phyloP scores from a whole-genome alignment of 1,140 invertebrate species.

The Drosophila hydei region DNA sequence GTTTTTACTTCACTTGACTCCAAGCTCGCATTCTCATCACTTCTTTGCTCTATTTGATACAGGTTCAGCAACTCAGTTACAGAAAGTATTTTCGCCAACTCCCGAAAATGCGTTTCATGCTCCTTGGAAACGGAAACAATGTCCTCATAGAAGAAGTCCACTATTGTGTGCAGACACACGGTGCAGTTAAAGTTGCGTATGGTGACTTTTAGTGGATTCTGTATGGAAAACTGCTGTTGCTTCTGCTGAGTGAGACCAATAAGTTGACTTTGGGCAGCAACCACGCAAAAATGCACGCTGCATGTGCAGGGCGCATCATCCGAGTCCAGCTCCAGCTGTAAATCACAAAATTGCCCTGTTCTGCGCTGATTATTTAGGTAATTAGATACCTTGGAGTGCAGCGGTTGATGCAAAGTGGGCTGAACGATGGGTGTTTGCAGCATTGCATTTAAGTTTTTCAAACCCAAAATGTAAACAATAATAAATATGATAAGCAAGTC shows the following conservation, averaged over 20 bases:
- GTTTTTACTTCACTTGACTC: conserved; percentile 13
- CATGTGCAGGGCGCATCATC: conserved; percentile 52
- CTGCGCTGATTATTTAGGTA: conserved; percentile 75
- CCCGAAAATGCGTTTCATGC: conserved; percentile 72
- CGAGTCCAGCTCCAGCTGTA: conserved; percentile 68
- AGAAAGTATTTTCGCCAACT: conserved; percentile 68
- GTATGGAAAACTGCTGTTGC: conserved; percentile 79
- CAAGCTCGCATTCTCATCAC: conserved; percentile 21
- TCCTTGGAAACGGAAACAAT: conserved; percentile 76
- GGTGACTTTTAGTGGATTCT: conserved; percentile 76
- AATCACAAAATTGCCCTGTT: conserved; percentile 75
- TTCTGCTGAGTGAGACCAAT: conserved; percentile 70
- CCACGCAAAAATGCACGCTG: conserved; percentile 75
- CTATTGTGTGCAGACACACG: conserved; percentile 72
- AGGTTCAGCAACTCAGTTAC: conserved; percentile 75
- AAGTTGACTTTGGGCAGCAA: conserved; percentile 74
- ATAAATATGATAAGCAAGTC: conserved; percentile 22
- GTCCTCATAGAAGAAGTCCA: conserved; percentile 81
- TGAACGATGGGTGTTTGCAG: conserved; percentile 25
- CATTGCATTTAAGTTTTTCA: conserved; percentile 31
- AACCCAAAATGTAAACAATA: conserved; percentile 18
- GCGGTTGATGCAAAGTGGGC: conserved; percentile 70
- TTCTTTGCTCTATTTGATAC: conserved; percentile 56
- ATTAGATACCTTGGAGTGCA: conserved; percentile 78
- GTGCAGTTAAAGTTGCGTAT: conserved; percentile 72